Conservation (phyloP, 2,888 invertebrate species). For the Kuschelorhynchus macadamiae region DNA sequence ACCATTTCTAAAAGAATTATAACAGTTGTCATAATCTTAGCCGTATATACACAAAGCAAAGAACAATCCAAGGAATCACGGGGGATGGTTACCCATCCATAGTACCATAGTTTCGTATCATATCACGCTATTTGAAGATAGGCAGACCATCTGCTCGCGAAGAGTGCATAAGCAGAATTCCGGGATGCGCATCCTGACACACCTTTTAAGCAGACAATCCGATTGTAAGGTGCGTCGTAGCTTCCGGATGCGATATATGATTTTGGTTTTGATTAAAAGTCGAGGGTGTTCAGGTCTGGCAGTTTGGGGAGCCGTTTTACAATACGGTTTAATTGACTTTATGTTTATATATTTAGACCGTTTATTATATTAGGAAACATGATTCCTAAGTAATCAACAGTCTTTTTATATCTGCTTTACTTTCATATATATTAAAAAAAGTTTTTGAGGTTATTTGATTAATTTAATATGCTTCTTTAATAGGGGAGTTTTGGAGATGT, state of each 20-base stretch:
- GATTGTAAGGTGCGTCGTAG: slow-evolving; percentile 25
- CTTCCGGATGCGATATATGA: slow-evolving; percentile 24
- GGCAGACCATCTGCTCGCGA: slow-evolving; percentile 20
- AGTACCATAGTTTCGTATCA: slow-evolving; percentile 12
- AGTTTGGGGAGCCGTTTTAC: not conserved
- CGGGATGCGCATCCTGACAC: slow-evolving; percentile 24
- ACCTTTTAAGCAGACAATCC: slow-evolving; percentile 11
- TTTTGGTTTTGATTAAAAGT: slow-evolving; percentile 25
- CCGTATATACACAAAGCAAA: too few species aligned
- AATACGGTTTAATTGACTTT: too few species aligned
- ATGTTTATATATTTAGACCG: too few species aligned
- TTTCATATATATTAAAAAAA: too few species aligned
- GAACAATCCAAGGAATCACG: slow-evolving; percentile 35
- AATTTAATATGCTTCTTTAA: too few species aligned
- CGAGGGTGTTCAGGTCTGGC: slow-evolving; percentile 23
- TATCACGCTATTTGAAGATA: slow-evolving; percentile 26
- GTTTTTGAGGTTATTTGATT: too few species aligned
- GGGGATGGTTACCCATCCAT: slow-evolving; percentile 16
- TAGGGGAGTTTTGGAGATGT: too few species aligned
- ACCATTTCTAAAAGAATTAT: too few species aligned
- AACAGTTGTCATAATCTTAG: too few species aligned
- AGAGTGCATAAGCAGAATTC: slow-evolving; percentile 11
- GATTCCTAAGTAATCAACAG: too few species aligned
- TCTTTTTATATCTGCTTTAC: too few species aligned
- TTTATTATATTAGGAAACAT: too few species aligned